phyloP scores from a whole-genome alignment of 2,113 vertebrate genomes.

The Gadus macrocephalus region DNA sequence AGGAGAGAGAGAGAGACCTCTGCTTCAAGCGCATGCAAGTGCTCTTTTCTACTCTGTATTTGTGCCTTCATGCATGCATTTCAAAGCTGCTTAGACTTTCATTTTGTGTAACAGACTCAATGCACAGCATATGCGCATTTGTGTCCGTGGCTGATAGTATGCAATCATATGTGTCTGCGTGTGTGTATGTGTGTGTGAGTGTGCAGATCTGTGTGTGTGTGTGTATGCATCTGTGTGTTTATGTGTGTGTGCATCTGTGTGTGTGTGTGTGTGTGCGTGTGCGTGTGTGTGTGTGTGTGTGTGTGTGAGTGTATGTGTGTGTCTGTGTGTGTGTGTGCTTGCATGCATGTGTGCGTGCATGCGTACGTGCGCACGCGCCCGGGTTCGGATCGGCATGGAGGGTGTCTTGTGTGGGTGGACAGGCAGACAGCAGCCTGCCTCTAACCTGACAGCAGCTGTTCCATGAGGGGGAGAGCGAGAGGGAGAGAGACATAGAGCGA shows the following conservation, averaged over 20 bases:
- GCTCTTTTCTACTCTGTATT: too few relatives aligned
- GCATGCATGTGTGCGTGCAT: background rate
- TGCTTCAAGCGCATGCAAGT: too few relatives aligned
- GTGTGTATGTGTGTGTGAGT: too few relatives aligned
- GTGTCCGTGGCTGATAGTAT: too few relatives aligned
- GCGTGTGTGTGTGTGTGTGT: background rate
- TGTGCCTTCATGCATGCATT: background rate
- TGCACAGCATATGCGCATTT: too few relatives aligned
- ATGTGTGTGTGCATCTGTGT: background rate
- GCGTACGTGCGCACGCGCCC: background rate
- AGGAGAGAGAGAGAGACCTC: background rate
- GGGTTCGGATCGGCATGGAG: constrained; percentile 35
- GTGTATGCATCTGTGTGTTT: too few relatives aligned
- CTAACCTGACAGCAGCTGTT: constrained; percentile 48
- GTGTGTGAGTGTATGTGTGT: background rate
- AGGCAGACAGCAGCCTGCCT: constrained; percentile 53
- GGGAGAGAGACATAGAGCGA: background rate
- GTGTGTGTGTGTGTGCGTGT: background rate
- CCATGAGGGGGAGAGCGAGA: constrained; percentile 15
- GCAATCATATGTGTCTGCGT: too few relatives aligned
- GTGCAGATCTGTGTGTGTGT: background rate
- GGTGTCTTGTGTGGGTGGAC: constrained; percentile 52
- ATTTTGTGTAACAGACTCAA: too few relatives aligned
- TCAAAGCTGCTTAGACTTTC: background rate
- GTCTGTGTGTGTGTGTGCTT: background rate